Evolutionary conservation across 2,888 invertebrate species (phyloP), one percentile per base, ranked within the genome.

Genomic region (Aleiodes alternator): DNA sequence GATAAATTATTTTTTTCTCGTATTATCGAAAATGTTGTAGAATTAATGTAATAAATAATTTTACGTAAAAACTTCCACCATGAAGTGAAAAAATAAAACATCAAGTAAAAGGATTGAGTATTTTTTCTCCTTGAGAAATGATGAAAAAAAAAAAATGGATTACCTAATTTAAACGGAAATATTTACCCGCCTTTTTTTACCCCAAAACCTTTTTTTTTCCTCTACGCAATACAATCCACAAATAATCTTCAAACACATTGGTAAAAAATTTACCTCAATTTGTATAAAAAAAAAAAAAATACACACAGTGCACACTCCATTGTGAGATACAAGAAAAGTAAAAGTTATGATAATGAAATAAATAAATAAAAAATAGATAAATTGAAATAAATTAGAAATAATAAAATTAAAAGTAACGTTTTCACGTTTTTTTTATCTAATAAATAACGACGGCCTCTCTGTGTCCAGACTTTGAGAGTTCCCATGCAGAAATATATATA

Each of bases 401-500:
- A 23, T 56, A 74, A 74, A 70, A 72, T 59, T 23, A 23, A 72
- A 66, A 75, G 66, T 77, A n/a, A 71, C 29, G 66, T 71, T 38
- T 38, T 75, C 31, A 55, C 53, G 31, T 74, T 66, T 71, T 31
- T 31, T 69, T 23, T 23, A 23, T 23, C 23, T 23, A 23, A 23
- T 23, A 23, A 74, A 74, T 68, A 68, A 56, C 11, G 80, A 83
- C 80, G 83, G 84, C 87, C 87, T 87, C 87, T 87, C 88, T 88
- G 87, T 85, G 86, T 88, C 86, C 87, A 87, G 82, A 86, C 82
- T 84, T 78, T 81, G 82, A 81, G 82, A 80, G 84, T 81, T 83
- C 29, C 70, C 84, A 86, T 87, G 87, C 87, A 86, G 83, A 78
- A 84, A 80, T 80, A 76, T 23, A 23, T 23, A 23, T 23, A 23